Evolutionary conservation across 2,113 vertebrate genomes (phyloP).

Genomic region (Caretta caretta): DNA sequence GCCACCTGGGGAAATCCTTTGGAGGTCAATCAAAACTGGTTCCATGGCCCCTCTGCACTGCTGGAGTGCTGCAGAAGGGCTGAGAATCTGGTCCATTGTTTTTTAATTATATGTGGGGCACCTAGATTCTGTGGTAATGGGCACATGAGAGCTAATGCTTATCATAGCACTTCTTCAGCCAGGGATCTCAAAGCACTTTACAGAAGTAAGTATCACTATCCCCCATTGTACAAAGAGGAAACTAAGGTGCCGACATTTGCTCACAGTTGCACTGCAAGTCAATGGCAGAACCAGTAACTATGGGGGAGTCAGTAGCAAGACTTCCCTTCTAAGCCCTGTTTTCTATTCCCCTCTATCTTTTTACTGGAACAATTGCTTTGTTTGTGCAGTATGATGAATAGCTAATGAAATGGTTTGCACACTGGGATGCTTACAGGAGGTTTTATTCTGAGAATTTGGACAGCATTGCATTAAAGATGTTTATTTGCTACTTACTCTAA

Average conservation of each 20-base stretch:
- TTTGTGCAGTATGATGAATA: not conserved
- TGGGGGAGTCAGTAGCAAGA: not conserved
- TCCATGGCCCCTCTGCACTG: not conserved
- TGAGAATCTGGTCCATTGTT: not conserved
- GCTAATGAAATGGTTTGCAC: not conserved
- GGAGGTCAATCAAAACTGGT: slow-evolving; percentile 39
- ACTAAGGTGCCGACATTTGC: not conserved
- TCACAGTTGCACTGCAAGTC: not conserved
- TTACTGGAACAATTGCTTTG: not conserved
- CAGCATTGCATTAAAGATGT: not conserved
- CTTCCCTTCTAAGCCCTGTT: not conserved
- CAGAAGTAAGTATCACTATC: not conserved
- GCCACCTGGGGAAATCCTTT: slow-evolving; percentile 9
- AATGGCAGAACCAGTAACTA: accelerated
- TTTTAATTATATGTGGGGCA: not conserved
- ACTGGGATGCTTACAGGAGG: not conserved
- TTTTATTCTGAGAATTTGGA: not conserved
- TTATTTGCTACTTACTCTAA: not conserved
- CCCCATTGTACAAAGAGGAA: not conserved
- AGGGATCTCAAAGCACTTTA: not conserved
- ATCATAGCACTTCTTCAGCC: not conserved
- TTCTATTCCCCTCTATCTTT: not conserved
- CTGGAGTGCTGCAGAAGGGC: not conserved
- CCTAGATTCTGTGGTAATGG: not conserved
- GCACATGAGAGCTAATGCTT: accelerated